phyloP scores from a whole-genome alignment of 2,113 vertebrate genomes.

The Megaleporinus macrocephalus region DNA sequence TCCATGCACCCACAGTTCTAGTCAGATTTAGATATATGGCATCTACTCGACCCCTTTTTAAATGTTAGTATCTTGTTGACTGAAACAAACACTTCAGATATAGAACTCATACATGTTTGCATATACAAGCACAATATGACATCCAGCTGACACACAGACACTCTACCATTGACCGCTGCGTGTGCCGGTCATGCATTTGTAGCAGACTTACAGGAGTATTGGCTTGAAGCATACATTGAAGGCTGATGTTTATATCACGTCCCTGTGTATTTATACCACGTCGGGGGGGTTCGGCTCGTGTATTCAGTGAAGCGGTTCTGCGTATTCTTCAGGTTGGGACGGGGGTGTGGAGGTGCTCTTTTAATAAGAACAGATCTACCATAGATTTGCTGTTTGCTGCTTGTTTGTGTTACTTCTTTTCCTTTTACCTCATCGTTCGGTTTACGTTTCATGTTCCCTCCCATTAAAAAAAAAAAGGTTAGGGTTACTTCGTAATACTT shows the following conservation, averaged over 20 bases:
- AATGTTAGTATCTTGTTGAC: constrained; percentile 64
- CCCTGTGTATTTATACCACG: constrained; percentile 76
- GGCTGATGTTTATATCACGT: constrained; percentile 77
- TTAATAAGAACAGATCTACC: constrained; percentile 74
- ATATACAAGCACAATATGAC: constrained; percentile 76
- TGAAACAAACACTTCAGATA: constrained; percentile 59
- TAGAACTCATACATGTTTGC: constrained; percentile 56
- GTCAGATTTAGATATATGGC: constrained; percentile 61
- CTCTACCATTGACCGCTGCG: constrained; percentile 45
- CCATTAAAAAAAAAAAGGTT: constrained; percentile 57
- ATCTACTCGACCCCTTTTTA: constrained; percentile 63
- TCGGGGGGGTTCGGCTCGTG: constrained; percentile 59
- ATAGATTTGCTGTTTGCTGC: constrained; percentile 62
- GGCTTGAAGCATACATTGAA: constrained; percentile 53
- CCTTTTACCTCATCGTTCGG: constrained; percentile 53
- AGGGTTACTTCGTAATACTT: constrained; percentile 58
- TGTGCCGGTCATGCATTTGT: constrained; percentile 54
- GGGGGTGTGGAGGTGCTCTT: constrained; percentile 59
- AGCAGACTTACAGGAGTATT: constrained; percentile 64
- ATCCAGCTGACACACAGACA: constrained; percentile 58
- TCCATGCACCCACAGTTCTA: constrained; percentile 51
- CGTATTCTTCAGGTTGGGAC: constrained; percentile 59
- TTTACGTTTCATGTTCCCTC: constrained; percentile 61
- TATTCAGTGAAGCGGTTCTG: constrained; percentile 66
- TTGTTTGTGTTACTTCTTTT: constrained; percentile 37